Conservation (phyloP, 2,797 vertebrate species). For the Sylvilagus floridanus region DNA sequence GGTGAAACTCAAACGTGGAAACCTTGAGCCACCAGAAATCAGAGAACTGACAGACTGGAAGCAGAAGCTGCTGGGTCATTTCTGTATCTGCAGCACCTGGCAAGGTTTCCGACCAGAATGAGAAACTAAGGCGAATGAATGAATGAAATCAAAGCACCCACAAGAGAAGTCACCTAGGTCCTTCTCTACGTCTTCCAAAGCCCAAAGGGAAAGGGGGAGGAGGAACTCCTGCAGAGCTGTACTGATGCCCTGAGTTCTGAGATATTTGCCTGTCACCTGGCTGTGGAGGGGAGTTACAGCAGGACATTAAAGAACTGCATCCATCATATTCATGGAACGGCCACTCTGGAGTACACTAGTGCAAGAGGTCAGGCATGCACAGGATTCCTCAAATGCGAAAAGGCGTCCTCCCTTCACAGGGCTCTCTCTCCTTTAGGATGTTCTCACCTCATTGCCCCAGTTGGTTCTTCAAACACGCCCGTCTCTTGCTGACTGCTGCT, state of each 20-base stretch:
- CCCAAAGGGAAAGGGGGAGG: background rate
- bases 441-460: background rate
- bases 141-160: background rate
- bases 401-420: background rate
- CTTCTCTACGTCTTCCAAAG: background rate
- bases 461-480: background rate
- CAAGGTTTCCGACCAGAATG: background rate
- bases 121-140: background rate
- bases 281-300: background rate
- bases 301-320: conserved; percentile 50
- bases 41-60: background rate
- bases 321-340: conserved; percentile 63
- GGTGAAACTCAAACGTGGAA: background rate
- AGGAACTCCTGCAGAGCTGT: background rate
- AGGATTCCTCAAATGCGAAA: background rate
- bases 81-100: background rate
- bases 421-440: background rate
- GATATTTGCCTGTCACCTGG: background rate
- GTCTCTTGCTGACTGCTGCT: background rate
- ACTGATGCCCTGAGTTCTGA: background rate
- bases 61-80: background rate
- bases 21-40: background rate
- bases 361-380: background rate
- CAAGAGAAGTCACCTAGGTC: background rate
- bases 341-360: background rate